Evolutionary conservation across 2,797 vertebrate genomes (phyloP), one percentile per base, ranked within the genome.

Genomic region (Octomys mimax): DNA sequence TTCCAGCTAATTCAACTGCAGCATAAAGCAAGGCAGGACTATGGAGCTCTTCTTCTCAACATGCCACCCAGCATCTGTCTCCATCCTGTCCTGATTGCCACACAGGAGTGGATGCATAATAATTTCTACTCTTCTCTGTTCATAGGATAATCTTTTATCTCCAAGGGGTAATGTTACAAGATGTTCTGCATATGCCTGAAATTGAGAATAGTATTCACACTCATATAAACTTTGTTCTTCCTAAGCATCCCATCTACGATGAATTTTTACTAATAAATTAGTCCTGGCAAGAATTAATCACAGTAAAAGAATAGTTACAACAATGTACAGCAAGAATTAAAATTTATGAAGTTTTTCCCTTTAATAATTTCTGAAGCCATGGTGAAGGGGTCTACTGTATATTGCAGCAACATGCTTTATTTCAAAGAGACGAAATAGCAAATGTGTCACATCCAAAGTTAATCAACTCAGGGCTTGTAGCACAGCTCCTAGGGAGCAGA

Each of bases 11-110:
- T n/a, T 54, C 61, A 88, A 80, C 88, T 71, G 16, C 52, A 97
- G 96, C 93, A 82, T 96, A 1, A 93, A 61, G 91, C 83, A 98
- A 94, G 6, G 57, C n/a, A 91, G 92, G 57, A 59, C 92, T 77
- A 36, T 70, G 78, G 68, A 93, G 88, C 85, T 85, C 68, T 54
- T 24, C 54, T 46, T 91, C 26, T 71, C 88, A 87, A 10, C 39
- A 24, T 77, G 85, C 81, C 59, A 77, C 89, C 83, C 83, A 66
- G 49, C 11, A 46, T 70, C 70, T 75, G 68, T 83, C 49, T 16
- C 62, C 12, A 73, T 64, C 87, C 59, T 77, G n/a, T 46, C 92
- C 86, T 84, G 86, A 68, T 89, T 81, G 82, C 93, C 33, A 21
- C 5, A 75, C 11, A 92, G n/a, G 39, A 78, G 42, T 28, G 73